Evolutionary conservation across 64 coral and sea anemone genomes (phyloP).

Genomic region (Dendronephthya gigantea): DNA sequence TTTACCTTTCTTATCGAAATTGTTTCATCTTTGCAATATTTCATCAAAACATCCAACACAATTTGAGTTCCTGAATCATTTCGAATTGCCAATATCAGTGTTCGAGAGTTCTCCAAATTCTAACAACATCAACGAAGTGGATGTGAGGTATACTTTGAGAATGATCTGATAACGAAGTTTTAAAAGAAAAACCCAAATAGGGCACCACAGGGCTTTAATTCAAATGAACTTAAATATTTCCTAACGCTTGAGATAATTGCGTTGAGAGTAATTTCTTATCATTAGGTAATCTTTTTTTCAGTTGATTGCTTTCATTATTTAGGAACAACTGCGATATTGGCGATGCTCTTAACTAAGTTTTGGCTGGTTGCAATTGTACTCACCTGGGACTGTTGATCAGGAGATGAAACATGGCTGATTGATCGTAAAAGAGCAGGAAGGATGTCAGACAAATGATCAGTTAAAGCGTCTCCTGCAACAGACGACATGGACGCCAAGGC

Average conservation of each 20-base stretch:
- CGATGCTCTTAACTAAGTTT: too few species aligned
- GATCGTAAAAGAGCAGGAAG: constrained; percentile 71
- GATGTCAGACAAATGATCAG: constrained; percentile 58
- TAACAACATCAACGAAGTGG: neutral
- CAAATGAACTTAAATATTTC: too few species aligned
- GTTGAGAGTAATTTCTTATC: too few species aligned
- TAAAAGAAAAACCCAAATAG: neutral
- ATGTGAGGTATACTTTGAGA: too few species aligned
- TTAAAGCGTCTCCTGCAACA: constrained; percentile 74
- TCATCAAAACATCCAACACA: constrained; percentile 68
- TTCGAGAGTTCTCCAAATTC: constrained; percentile 73
- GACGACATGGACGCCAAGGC: constrained; percentile 79
- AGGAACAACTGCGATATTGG: too few species aligned
- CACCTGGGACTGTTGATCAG: neutral
- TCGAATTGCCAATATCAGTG: constrained; percentile 57
- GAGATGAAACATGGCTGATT: constrained; percentile 10
- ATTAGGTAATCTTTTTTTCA: too few species aligned
- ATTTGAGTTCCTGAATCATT: constrained; percentile 61
- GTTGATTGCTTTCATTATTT: too few species aligned
- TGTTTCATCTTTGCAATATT: constrained; percentile 44
- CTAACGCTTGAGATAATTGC: too few species aligned
- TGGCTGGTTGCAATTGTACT: too few species aligned
- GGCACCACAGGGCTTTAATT: too few species aligned
- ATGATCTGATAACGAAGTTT: neutral
- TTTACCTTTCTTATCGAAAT: constrained; percentile 68